phyloP scores from a whole-genome alignment of 2,113 vertebrate species.

The Sapajus apella region DNA sequence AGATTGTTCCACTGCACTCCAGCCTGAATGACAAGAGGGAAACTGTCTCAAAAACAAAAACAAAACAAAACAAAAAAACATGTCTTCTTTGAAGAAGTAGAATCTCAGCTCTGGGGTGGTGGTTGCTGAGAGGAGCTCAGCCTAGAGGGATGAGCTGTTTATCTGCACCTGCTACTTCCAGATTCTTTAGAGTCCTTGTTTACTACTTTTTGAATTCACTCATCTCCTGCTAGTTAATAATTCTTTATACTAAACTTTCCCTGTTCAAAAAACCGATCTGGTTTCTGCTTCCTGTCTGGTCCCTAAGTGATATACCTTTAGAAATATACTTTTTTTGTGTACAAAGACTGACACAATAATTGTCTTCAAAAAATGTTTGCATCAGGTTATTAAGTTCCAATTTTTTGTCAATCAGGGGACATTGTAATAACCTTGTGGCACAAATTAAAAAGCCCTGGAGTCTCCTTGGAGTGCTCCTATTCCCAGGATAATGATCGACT shows the following conservation, averaged over 20 bases:
- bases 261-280: background rate
- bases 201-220: background rate
- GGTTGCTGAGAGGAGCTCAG: background rate
- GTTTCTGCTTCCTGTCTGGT: background rate
- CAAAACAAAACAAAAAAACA: too few species aligned
- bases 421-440: background rate
- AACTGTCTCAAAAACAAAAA: too few species aligned
- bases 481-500: background rate
- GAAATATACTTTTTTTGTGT: background rate
- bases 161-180: background rate
- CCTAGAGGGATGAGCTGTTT: background rate
- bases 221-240: background rate
- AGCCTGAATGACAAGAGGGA: too few species aligned
- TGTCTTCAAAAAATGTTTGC: constrained; percentile 2
- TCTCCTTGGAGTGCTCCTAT: background rate
- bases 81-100: background rate
- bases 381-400: constrained; percentile 9
- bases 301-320: background rate
- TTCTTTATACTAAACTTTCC: background rate
- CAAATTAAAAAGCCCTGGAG: background rate
- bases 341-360: background rate
- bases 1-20: too few species aligned
- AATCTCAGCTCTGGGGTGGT: background rate
- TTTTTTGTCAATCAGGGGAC: background rate
- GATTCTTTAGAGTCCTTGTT: background rate